Base-by-base conservation (phyloP, 2,113 vertebrate genomes). In the Pundamilia nyererei region DNA sequence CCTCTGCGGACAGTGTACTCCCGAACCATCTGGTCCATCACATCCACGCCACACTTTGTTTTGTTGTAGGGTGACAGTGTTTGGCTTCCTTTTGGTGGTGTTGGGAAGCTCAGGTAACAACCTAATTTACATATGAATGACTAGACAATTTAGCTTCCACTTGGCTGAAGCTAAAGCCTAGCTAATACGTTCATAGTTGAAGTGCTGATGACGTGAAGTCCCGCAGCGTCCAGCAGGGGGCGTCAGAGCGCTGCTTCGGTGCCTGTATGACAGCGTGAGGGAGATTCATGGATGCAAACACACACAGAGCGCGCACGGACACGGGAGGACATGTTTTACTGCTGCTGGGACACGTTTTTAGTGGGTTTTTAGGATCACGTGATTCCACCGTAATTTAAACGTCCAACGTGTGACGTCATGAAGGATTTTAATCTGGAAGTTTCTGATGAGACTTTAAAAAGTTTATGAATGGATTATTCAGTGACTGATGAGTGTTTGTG, bases 241-340 rank as follows among this genome's bases (percentile, higher is more conserved):
- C 3, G 58, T 7, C 40, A 60, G 53, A 84, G 49, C n/a, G 49
- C 82, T 5, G 47, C 26, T 17, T 1, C 42, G 11, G 3, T 21
- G 33, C 33, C 12, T 15, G 55, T 9, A 3, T 9, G 5, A 58
- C 13, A 14, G 62, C 35, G 0, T 3, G 35, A 70, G 12, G 0
- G 35, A 42, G 65, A 70, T 70, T 24, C 65, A 42, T 3, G 65
- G 7, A 24, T 0, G 13, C 58, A 62, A 65, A 10, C 31, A 35
- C 6, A 35, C 53, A 7, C 19, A 12, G 2, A 12, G 31, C 10
- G 15, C 31, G 6, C 60, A 3, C 33, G 19, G 62, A 68, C 19
- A 40, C 19, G 4, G 24, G 6, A 9, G 19, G 4, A 40, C 33
- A 21, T 2, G 56, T 60, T 33, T 33, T 0, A 60, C 56, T 60